Base-by-base conservation (phyloP, 2,888 invertebrate genomes). In the Cynaeus angustus region DNA sequence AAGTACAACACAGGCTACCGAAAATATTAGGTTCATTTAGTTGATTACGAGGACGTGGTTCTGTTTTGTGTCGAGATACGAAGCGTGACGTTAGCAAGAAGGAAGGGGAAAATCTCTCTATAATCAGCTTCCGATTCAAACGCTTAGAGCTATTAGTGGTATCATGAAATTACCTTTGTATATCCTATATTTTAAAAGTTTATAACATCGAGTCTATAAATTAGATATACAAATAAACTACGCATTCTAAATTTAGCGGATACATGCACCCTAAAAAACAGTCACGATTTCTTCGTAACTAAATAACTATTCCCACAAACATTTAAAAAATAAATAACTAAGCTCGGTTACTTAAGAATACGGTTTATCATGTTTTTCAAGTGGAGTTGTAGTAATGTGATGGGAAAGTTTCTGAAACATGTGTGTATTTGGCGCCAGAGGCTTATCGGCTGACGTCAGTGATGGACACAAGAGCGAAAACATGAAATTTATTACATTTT, bases 361-460 rank as follows among this genome's bases (percentile, higher is more conserved):
- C 72, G 73, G 72, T 76, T 79, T 79, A 79, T 79, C 79, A 77
- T 73, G 72, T 68, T 77, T 70, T 75, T 80, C 78, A 80, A 82
- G 81, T 81, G 81, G 80, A 66, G 73, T 72, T 78, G 67, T 71
- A 75, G 75, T 77, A 75, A 78, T 81, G 41, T 13, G 41, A 41
- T 41, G 80, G 80, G 81, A 80, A 81, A 76, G 72, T 73, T 38
- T 69, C 77, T 71, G 73, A 79, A 76, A 79, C 80, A 78, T 80
- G 75, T 78, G 79, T 77, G 74, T 70, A 62, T 66, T 61, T 80
- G 82, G 82, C 82, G 82, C 82, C 82, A 82, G 77, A 14, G 73
- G 61, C 55, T 70, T 72, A 72, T 75, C 73, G 68, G 61, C 10
- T 41, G 48, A 48, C 26, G 41, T 41, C 41, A 41, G 41, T 13